These are phyloP conservation scores for Conistra vaccinii DNA, from an alignment of 2,888 invertebrate species.

Conservation along the genomic window DNA sequence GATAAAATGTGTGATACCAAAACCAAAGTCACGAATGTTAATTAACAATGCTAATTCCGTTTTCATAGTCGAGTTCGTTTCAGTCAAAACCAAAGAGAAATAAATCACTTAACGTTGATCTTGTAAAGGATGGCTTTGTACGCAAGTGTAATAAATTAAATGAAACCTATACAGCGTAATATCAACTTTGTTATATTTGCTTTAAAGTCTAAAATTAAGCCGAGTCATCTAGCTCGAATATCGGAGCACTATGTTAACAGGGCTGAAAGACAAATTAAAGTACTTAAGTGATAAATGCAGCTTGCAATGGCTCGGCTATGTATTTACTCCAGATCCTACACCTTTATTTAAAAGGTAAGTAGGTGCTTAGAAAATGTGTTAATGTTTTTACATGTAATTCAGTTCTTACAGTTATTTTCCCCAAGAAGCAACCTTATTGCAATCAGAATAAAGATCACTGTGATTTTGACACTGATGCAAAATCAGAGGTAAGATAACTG, in stretches of 20 bases:
- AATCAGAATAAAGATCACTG: not conserved
- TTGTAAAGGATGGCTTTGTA: not conserved
- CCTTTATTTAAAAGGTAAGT: slow-evolving; percentile 78
- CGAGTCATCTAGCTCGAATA: slow-evolving; percentile 11
- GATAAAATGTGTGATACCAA: not conserved
- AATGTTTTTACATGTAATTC: not conserved
- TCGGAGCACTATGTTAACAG: slow-evolving; percentile 53
- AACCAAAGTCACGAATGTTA: not conserved
- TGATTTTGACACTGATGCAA: not conserved
- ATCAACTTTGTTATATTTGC: not conserved
- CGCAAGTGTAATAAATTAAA: not conserved
- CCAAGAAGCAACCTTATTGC: not conserved
- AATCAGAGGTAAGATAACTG: not conserved
- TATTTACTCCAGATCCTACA: slow-evolving; percentile 76
- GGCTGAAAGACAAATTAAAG: slow-evolving; percentile 74
- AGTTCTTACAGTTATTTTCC: not conserved
- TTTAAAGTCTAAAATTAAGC: not conserved
- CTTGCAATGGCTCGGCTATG: slow-evolving; percentile 80
- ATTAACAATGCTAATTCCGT: not conserved
- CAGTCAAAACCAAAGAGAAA: not conserved
- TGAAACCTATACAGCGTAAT: not conserved
- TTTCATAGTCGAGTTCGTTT: not conserved
- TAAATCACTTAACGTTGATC: not conserved
- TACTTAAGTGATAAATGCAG: slow-evolving; percentile 82
- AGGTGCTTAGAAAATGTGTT: not conserved